Evolutionary conservation across 2,113 vertebrate genomes (phyloP).

Genomic region (Etia nguti): DNA sequence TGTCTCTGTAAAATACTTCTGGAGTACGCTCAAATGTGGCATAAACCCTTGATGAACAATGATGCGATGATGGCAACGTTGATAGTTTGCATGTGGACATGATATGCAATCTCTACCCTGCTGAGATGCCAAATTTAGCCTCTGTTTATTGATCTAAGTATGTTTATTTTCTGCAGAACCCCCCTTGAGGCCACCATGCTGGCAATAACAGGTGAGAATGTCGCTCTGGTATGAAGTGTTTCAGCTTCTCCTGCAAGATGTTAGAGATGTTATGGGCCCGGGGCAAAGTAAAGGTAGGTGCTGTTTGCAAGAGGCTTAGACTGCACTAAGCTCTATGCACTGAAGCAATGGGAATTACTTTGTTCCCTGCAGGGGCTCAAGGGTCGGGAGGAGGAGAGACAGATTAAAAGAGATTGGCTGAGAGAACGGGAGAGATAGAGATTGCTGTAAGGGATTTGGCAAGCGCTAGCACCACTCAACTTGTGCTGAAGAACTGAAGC

Average conservation of each 20-base stretch:
- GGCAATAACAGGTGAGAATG: conserved; percentile 24
- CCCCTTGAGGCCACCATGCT: neutral
- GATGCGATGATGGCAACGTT: neutral
- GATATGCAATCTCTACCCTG: neutral
- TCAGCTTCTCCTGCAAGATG: neutral
- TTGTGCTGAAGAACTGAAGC: neutral
- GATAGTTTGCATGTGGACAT: neutral
- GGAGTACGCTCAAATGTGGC: neutral
- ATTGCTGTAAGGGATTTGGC: conserved; percentile 11
- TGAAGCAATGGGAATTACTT: conserved; percentile 13
- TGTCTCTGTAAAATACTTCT: neutral
- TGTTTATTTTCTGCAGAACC: conserved; percentile 13
- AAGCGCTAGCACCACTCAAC: neutral
- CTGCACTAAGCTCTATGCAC: neutral
- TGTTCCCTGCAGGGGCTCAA: conserved; percentile 3
- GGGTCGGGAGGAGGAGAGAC: neutral
- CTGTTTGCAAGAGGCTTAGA: conserved; percentile 21
- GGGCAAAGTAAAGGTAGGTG: conserved; percentile 14
- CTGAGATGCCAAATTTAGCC: conserved; percentile 9
- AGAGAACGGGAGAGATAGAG: neutral
- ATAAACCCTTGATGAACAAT: neutral
- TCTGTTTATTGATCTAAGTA: conserved; percentile 22
- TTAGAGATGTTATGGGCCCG: conserved; percentile 1
- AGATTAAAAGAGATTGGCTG: conserved; percentile 19
- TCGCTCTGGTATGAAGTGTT: neutral